Conservation (phyloP, 2,797 vertebrate genomes). For the Sciurus vulgaris region DNA sequence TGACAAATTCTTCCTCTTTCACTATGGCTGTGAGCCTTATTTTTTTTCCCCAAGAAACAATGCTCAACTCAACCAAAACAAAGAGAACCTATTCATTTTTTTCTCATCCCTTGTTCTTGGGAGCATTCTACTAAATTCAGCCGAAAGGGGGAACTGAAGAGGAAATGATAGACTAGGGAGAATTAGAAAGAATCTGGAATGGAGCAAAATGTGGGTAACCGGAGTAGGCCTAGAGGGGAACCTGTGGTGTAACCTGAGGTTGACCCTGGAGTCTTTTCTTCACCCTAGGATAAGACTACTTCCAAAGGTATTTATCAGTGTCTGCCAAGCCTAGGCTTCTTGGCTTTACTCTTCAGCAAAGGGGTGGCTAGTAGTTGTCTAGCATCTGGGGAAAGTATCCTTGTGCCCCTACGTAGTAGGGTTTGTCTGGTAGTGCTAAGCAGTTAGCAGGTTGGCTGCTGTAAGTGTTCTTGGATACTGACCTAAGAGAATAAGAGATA, state of each 20-base stretch:
- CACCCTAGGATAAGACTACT: not conserved
- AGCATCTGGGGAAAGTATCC: not conserved
- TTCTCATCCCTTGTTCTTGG: not conserved
- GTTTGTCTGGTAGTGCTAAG: not conserved
- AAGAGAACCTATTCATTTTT: not conserved
- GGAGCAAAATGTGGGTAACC: not conserved
- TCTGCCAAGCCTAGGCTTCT: slow-evolving; percentile 32
- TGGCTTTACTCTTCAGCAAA: not conserved
- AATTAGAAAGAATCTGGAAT: slow-evolving; percentile 47
- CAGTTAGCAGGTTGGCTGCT: not conserved
- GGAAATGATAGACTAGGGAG: not conserved
- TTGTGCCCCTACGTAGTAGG: not conserved
- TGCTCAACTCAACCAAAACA: not conserved
- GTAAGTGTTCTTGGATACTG: not conserved
- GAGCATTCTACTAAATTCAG: slow-evolving; percentile 43
- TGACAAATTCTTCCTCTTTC: not conserved
- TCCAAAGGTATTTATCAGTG: slow-evolving; percentile 14
- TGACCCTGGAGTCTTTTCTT: not conserved
- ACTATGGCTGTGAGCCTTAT: not conserved
- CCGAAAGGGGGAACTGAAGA: not conserved
- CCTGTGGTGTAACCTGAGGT: not conserved
- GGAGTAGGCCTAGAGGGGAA: not conserved
- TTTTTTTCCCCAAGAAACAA: not conserved
- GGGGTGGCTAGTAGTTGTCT: not conserved
- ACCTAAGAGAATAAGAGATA: not conserved